A percentile compares a stretch with the other conserved stretches of the same genome.
phyloP scores from a whole-genome alignment of 2,113 vertebrate genomes.

The Galeopterus variegatus region DNA sequence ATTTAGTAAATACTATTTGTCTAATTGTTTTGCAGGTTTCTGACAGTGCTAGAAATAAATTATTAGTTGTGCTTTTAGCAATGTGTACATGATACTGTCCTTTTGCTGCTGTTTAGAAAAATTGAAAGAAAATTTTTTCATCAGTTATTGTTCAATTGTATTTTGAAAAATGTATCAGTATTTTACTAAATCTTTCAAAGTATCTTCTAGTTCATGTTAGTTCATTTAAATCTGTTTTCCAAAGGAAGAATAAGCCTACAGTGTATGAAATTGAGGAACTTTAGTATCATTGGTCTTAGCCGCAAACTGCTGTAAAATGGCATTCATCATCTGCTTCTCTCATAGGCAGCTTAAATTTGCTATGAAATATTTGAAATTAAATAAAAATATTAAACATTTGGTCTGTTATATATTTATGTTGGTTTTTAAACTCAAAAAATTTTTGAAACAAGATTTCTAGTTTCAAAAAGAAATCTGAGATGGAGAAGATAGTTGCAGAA shows the following conservation, averaged over 20 bases:
- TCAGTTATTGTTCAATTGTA: conserved; percentile 7
- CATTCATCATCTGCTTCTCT: neutral
- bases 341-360: neutral
- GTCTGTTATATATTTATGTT: neutral
- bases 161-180: neutral
- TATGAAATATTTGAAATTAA: conserved; percentile 29
- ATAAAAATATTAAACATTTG: conserved; percentile 51
- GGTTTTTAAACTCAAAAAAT: conserved; percentile 36
- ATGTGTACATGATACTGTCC: neutral
- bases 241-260: conserved; percentile 6
- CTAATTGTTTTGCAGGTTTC: neutral
- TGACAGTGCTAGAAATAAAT: conserved; percentile 28
- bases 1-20: neutral
- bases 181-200: conserved; percentile 35
- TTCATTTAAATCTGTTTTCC: conserved; percentile 45
- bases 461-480: neutral
- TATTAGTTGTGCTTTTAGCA: neutral
- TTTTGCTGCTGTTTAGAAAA: conserved; percentile 48
- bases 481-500: neutral
- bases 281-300: neutral
- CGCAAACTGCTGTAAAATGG: neutral
- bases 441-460: neutral
- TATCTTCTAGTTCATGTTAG: conserved; percentile 2
- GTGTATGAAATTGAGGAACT: neutral
- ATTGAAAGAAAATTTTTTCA: neutral